A percentile compares a stretch with the other conserved stretches of the same genome.
Conservation (phyloP, 2,888 invertebrate genomes). For the Drosophila histrio region DNA sequence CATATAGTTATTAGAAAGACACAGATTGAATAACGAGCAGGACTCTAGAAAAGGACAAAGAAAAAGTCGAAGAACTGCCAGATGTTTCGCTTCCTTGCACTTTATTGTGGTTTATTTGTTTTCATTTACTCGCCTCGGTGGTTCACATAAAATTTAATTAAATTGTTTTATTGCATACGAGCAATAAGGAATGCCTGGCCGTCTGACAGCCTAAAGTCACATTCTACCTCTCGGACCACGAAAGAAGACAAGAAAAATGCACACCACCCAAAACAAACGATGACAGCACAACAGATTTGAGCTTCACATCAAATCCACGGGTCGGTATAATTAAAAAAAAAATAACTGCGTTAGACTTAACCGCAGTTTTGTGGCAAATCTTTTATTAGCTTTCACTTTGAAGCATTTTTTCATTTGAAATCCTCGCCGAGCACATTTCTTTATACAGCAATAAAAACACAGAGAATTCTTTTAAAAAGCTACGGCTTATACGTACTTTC, state of each 20-base stretch:
- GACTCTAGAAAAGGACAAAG: constrained; percentile 5
- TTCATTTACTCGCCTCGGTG: constrained; percentile 66
- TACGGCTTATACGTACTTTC: constrained; percentile 2
- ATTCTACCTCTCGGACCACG: not conserved
- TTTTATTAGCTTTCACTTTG: constrained; percentile 60
- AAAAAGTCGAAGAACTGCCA: constrained; percentile 23
- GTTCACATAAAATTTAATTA: constrained; percentile 75
- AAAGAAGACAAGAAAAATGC: not conserved
- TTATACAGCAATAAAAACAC: not conserved
- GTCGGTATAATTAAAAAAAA: constrained; percentile 49
- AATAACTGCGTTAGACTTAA: constrained; percentile 37
- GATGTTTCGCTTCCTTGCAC: constrained; percentile 42
- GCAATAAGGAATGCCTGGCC: constrained; percentile 58
- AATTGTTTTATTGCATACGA: constrained; percentile 73
- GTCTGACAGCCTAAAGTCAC: constrained; percentile 33
- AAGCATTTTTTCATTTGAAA: constrained; percentile 11
- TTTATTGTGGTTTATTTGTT: constrained; percentile 78
- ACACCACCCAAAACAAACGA: constrained; percentile 12
- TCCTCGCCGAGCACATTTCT: not conserved
- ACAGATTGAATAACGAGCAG: constrained; percentile 45
- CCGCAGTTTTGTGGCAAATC: constrained; percentile 56
- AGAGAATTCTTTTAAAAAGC: not conserved
- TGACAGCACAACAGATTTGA: constrained; percentile 17
- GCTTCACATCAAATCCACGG: not conserved
- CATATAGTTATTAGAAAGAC: constrained; percentile 13